Percentiles rank a stretch among this genome's conserved stretches.
Conservation (phyloP, 2,888 invertebrate species). For the Drosophila merina region DNA sequence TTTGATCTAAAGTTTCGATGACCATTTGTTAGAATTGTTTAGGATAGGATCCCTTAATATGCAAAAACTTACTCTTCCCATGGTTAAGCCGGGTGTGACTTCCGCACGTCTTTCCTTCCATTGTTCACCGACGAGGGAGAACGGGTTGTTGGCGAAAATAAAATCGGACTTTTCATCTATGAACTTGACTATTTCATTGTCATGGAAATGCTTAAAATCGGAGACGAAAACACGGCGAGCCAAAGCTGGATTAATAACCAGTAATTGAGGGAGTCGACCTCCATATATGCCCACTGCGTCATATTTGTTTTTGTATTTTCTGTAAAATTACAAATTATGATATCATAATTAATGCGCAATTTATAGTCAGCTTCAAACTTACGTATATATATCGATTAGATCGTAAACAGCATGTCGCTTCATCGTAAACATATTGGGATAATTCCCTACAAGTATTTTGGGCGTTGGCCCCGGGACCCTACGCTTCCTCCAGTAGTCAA, state of each 20-base stretch:
- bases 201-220: conserved; percentile 83
- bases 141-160: conserved; percentile 84
- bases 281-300: conserved; percentile 83
- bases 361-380: conserved; percentile 7
- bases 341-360: neutral
- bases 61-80: conserved; percentile 82
- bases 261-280: conserved; percentile 78
- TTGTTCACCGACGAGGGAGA: conserved; percentile 83
- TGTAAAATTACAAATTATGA: conserved; percentile 18
- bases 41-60: neutral
- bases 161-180: conserved; percentile 84
- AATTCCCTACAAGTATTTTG: conserved; percentile 79
- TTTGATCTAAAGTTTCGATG: conserved; percentile 79
- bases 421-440: conserved; percentile 68
- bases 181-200: conserved; percentile 65
- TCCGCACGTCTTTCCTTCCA: conserved; percentile 85
- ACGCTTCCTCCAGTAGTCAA: conserved; percentile 82
- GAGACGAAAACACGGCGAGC: conserved; percentile 81
- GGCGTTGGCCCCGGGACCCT: conserved; percentile 82
- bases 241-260: conserved; percentile 82
- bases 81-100: conserved; percentile 85
- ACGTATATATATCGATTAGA: conserved; percentile 83
- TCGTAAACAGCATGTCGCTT: conserved; percentile 78
- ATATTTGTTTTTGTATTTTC: conserved; percentile 67
- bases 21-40: too few species aligned